Conservation (phyloP, 2,113 vertebrate species). For the Lepus europaeus region DNA sequence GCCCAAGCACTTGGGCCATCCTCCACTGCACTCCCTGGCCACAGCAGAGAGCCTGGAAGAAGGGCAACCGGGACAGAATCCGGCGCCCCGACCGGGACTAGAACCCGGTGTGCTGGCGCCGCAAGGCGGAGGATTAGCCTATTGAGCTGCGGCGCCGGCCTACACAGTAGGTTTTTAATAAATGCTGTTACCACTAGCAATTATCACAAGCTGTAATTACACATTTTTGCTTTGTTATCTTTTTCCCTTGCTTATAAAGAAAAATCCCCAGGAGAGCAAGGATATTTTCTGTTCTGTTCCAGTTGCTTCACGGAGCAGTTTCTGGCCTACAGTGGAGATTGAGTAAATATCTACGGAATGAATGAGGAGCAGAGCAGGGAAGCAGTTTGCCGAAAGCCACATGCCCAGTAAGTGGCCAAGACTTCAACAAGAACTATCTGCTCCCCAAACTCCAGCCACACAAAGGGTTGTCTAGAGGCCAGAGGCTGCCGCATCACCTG, state of each 20-base stretch:
- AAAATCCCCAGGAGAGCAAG: background rate
- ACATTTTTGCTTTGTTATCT: background rate
- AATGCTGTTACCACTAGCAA: background rate
- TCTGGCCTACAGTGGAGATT: background rate
- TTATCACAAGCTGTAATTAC: background rate
- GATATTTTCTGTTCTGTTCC: background rate
- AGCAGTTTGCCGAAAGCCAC: background rate
- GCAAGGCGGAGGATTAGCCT: no score
- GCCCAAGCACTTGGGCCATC: no score
- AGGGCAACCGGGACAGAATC: no score
- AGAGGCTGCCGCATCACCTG: background rate
- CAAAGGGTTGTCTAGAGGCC: background rate
- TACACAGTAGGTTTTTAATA: background rate
- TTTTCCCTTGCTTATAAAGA: background rate
- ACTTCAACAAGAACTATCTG: background rate
- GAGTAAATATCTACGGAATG: background rate
- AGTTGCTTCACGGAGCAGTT: background rate
- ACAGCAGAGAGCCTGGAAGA: no score
- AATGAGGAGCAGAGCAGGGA: background rate
- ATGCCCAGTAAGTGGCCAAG: background rate
- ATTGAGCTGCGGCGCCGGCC: no score
- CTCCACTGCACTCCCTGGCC: no score
- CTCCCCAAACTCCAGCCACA: background rate
- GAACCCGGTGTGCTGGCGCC: no score
- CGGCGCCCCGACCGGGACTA: no score